phyloP scores from a whole-genome alignment of 2,888 invertebrate species.

The Campaea margaritaria region DNA sequence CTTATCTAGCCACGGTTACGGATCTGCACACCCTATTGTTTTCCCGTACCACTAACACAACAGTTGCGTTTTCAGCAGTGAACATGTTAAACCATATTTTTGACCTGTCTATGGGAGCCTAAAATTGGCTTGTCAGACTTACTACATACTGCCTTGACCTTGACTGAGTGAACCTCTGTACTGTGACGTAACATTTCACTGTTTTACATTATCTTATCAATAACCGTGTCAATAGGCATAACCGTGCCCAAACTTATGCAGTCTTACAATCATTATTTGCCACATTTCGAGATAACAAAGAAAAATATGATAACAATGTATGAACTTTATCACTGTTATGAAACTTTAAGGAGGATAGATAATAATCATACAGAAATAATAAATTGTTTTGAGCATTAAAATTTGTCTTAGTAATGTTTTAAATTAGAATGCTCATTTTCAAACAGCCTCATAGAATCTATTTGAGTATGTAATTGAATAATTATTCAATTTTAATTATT shows the following conservation, averaged over 20 bases:
- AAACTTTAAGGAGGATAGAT: no score
- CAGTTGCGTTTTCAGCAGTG: no score
- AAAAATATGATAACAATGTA: background rate
- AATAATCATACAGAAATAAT: no score
- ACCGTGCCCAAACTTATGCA: background rate
- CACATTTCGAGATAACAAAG: constrained; percentile 10
- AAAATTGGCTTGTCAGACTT: background rate
- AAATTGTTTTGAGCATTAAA: background rate
- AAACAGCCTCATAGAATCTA: no score
- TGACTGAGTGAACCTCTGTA: constrained; percentile 18
- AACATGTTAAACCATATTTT: no score
- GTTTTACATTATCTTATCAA: constrained; percentile 16
- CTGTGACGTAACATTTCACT: background rate
- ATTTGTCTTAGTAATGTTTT: no score
- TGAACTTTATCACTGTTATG: background rate
- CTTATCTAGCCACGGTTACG: no score
- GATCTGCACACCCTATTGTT: no score
- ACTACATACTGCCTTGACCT: constrained; percentile 5
- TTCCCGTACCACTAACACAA: no score
- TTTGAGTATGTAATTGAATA: no score
- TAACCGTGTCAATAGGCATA: background rate
- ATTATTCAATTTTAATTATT: no score
- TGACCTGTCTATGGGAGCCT: background rate
- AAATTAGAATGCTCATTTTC: no score
- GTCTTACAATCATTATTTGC: constrained; percentile 19